Evolutionary conservation across 2,888 invertebrate species (phyloP).

Genomic region (Iselma pallidipennis): DNA sequence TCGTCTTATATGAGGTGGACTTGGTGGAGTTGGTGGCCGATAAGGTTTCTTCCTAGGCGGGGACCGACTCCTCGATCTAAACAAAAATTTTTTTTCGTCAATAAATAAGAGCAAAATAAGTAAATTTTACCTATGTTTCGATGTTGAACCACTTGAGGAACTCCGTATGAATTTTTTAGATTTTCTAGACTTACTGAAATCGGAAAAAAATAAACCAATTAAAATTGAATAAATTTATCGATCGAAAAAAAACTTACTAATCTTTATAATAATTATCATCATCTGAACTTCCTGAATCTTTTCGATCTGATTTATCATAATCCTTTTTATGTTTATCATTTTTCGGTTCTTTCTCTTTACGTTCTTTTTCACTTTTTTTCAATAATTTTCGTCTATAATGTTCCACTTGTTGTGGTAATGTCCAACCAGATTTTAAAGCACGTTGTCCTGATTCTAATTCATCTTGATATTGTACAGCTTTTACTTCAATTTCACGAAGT

Average conservation of each 20-base stretch:
- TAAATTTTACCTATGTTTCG: conserved; percentile 51
- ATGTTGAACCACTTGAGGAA: conserved; percentile 53
- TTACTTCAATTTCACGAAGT: conserved; percentile 91
- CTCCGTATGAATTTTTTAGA: conserved; percentile 55
- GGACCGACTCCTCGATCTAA: conserved; percentile 55
- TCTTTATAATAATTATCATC: conserved; percentile 54
- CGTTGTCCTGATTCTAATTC: conserved; percentile 88
- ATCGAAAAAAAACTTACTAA: conserved; percentile 47
- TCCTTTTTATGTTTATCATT: conserved; percentile 51
- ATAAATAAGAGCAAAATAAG: conserved; percentile 2
- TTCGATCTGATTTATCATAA: conserved; percentile 50
- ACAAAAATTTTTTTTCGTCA: conserved; percentile 35
- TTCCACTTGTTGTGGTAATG: conserved; percentile 81
- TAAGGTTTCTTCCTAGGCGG: conserved; percentile 50
- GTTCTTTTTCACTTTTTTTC: conserved; percentile 64
- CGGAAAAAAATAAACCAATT: conserved; percentile 38
- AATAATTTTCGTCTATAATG: conserved; percentile 89
- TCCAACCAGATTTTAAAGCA: conserved; percentile 72
- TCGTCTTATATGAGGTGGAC: conserved; percentile 52
- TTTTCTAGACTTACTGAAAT: conserved; percentile 56
- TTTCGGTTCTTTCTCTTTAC: conserved; percentile 50
- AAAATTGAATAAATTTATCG: neutral
- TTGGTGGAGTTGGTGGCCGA: conserved; percentile 50
- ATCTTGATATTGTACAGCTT: conserved; percentile 94
- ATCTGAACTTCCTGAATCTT: conserved; percentile 44